Evolutionary conservation across 2,888 invertebrate species (phyloP).

Genomic region (Timema podura): DNA sequence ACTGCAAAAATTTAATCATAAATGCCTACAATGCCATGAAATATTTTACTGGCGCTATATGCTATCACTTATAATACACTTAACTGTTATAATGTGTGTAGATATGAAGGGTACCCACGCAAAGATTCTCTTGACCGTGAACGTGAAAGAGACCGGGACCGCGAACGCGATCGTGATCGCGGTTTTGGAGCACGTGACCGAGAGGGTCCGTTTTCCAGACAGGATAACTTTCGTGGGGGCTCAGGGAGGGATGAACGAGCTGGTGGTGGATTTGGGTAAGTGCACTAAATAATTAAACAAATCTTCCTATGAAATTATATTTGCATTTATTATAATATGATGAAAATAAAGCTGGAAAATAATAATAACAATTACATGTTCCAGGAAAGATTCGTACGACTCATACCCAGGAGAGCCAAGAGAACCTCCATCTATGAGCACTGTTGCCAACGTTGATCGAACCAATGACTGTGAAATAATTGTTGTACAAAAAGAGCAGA

Average conservation of each 20-base stretch:
- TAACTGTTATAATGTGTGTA: no score
- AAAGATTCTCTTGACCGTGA: constrained; percentile 24
- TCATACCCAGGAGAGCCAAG: background rate
- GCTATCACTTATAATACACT: no score
- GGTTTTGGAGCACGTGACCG: constrained; percentile 36
- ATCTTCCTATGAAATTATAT: background rate
- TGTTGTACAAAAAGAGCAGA: constrained; percentile 73
- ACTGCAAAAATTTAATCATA: no score
- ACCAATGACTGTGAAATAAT: constrained; percentile 87
- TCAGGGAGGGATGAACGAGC: constrained; percentile 18
- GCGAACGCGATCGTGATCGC: constrained; percentile 8
- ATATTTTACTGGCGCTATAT: no score
- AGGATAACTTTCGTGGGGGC: constrained; percentile 40
- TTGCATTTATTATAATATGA: background rate
- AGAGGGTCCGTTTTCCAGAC: constrained; percentile 29
- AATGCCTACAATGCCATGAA: no score
- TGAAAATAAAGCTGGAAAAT: no score
- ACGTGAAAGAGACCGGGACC: background rate
- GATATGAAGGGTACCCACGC: no score
- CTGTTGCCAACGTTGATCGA: constrained; percentile 23
- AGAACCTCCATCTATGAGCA: constrained; percentile 11
- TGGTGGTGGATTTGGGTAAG: constrained; percentile 41
- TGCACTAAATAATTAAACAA: background rate
- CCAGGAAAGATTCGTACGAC: background rate
- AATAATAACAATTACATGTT: background rate